Percentiles rank a stretch among this genome's conserved stretches.
These are phyloP conservation scores for Argyresthia albistria DNA, from an alignment of 2,888 invertebrate species.

Conservation along the genomic window DNA sequence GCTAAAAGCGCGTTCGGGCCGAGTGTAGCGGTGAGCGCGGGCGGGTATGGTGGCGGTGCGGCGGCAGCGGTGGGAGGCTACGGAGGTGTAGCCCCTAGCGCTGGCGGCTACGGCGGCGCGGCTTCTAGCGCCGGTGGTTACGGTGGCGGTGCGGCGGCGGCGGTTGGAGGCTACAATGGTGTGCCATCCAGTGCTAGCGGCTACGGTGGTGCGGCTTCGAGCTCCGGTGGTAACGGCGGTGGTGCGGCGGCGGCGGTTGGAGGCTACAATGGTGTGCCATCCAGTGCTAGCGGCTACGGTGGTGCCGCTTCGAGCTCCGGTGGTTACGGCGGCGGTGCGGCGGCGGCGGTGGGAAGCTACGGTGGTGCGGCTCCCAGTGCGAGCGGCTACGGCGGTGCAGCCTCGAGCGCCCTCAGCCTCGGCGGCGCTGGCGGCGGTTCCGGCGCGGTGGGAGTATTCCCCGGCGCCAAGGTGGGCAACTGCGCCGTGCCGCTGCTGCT, in stretches of 20 bases:
- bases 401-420: constrained; percentile 30
- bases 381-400: neutral
- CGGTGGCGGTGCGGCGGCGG: too few species aligned
- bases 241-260: neutral
- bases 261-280: neutral
- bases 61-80: too few species aligned
- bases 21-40: neutral
- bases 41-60: too few species aligned
- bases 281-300: neutral
- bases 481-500: constrained; percentile 49
- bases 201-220: neutral
- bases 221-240: constrained; percentile 21
- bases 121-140: too few species aligned
- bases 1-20: constrained; percentile 31
- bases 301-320: constrained; percentile 8
- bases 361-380: neutral
- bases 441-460: constrained; percentile 44
- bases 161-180: too few species aligned
- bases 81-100: too few species aligned
- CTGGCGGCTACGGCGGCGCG: too few species aligned
- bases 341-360: neutral
- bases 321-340: constrained; percentile 18
- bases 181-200: too few species aligned
- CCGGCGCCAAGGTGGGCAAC: constrained; percentile 38
- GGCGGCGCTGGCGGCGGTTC: constrained; percentile 42